Evolutionary conservation across 35 echinoderm and acorn worm genomes (phyloP).

Genomic region (Anneissia japonica): DNA sequence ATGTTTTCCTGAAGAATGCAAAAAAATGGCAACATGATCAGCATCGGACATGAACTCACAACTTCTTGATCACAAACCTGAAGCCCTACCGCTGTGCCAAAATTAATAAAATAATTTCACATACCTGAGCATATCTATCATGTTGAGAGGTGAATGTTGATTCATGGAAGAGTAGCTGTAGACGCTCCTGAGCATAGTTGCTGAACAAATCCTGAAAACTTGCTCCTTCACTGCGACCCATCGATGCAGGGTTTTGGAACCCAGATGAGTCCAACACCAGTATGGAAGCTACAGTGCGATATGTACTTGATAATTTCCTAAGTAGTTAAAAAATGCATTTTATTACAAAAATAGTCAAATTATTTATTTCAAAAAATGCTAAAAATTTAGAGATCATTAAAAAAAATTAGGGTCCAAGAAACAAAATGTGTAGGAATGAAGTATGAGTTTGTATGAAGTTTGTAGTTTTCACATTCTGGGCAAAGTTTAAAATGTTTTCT

Average conservation of each 20-base stretch:
- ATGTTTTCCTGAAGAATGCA: slow-evolving; percentile 67
- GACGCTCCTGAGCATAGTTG: slow-evolving; percentile 88
- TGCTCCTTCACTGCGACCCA: slow-evolving; percentile 59
- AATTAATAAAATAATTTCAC: not conserved
- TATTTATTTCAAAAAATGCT: too few species aligned
- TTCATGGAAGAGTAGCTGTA: slow-evolving; percentile 72
- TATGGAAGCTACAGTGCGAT: slow-evolving; percentile 77
- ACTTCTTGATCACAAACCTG: too few species aligned
- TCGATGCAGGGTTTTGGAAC: slow-evolving; percentile 71
- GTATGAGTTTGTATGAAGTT: too few species aligned
- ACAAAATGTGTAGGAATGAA: too few species aligned
- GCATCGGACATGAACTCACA: not conserved
- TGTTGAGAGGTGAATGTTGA: slow-evolving; percentile 66
- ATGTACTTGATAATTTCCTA: slow-evolving; percentile 61
- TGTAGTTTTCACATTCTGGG: too few species aligned
- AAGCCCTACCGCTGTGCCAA: not conserved
- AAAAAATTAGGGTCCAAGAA: too few species aligned
- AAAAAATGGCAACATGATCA: not conserved
- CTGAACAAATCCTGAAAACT: slow-evolving; percentile 77
- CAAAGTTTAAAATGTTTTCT: too few species aligned
- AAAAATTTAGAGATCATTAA: too few species aligned
- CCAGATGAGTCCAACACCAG: slow-evolving; percentile 73
- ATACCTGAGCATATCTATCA: slow-evolving; percentile 80
- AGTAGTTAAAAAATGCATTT: too few species aligned
- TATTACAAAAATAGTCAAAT: too few species aligned